Conservation (phyloP, 2,888 invertebrate genomes). For the Acleris cristana region DNA sequence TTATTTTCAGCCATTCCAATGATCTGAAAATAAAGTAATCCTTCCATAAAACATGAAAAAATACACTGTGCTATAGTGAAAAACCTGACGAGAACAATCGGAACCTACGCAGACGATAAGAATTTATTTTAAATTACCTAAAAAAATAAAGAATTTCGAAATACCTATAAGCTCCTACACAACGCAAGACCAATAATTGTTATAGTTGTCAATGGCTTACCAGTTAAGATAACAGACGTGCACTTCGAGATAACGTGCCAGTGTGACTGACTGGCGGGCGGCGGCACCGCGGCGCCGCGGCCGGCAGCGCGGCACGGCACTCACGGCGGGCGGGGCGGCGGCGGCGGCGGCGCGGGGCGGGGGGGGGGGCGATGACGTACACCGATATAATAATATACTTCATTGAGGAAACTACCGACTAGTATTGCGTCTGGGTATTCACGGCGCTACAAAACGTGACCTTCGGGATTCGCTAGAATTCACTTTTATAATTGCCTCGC, state of each 20-base stretch:
- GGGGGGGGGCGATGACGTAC: constrained; percentile 3
- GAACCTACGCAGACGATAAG: too few relatives aligned
- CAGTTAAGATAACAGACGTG: too few relatives aligned
- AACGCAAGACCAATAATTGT: too few relatives aligned
- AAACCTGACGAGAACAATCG: too few relatives aligned
- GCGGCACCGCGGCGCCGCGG: background rate
- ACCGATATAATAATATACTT: constrained; percentile 3
- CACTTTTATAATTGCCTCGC: background rate
- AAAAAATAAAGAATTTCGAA: too few relatives aligned
- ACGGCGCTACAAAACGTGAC: constrained; percentile 16
- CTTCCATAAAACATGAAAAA: background rate
- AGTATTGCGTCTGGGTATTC: constrained; percentile 18
- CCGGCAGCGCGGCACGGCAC: background rate
- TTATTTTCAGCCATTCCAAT: constrained; percentile 61
- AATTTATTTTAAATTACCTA: too few relatives aligned
- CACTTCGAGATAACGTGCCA: too few relatives aligned
- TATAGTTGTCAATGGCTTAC: too few relatives aligned
- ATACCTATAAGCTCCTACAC: too few relatives aligned
- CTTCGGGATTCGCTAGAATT: constrained; percentile 11
- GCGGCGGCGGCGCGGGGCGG: background rate
- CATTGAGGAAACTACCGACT: constrained; percentile 28
- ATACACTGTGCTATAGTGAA: background rate
- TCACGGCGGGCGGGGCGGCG: background rate
- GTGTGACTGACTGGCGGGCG: too few relatives aligned
- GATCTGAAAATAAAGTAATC: constrained; percentile 16